phyloP scores from a whole-genome alignment of 2,888 invertebrate species.

The Latrodectus elegans region DNA sequence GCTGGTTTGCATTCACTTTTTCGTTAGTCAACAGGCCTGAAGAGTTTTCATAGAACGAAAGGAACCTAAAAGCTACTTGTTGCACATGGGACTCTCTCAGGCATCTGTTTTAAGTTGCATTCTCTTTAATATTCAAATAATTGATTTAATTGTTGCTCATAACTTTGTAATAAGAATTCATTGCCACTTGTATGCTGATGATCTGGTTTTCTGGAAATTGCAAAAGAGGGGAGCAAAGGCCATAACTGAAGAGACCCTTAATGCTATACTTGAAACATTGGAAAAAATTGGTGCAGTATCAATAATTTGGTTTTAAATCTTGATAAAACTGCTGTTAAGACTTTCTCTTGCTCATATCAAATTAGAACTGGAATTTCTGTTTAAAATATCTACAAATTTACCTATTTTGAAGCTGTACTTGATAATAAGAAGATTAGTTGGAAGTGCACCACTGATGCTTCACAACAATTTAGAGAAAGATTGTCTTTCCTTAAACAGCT shows the following conservation, averaged over 20 bases:
- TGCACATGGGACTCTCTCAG: constrained; percentile 3
- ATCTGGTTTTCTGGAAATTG: no score
- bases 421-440: not conserved
- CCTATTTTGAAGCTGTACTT: not conserved
- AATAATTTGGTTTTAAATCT: constrained; percentile 1
- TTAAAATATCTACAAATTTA: not conserved
- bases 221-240: no score
- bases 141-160: not conserved
- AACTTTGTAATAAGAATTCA: not conserved
- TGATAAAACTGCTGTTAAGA: constrained; percentile 5
- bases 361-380: not conserved
- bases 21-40: not conserved
- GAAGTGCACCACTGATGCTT: not conserved
- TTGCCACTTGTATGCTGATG: no score
- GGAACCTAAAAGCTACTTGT: not conserved
- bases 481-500: not conserved
- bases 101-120: constrained; percentile 4
- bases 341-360: not conserved
- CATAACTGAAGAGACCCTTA: no score
- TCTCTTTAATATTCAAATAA: constrained; percentile 7
- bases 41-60: not conserved
- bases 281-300: not conserved
- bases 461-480: not conserved
- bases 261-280: not conserved
- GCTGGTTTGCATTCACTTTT: not conserved